Base-by-base conservation (phyloP, 2,797 vertebrate species). In the Ctenopoma multispine region DNA sequence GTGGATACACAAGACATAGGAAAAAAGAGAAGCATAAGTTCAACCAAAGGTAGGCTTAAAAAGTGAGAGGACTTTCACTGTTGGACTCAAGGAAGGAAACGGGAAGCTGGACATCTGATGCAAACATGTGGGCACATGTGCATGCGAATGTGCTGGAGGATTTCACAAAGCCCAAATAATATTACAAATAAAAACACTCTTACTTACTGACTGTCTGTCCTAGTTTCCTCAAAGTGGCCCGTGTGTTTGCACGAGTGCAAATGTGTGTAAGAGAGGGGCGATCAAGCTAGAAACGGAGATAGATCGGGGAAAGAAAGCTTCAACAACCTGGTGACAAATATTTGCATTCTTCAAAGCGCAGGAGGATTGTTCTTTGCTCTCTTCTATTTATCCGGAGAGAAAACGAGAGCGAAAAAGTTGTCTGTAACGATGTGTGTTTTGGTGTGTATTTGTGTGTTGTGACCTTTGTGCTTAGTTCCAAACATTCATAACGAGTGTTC, bases 21-120 rank as follows among this genome's bases (percentile, higher is more conserved):
- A 89, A 90, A 90, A 90, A 86, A 90, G 84, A 82, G 84, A 92
- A 91, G 87, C 88, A 90, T 90, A 93, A 93, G 94, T 94, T 94
- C 94, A 95, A 92, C 93, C 79, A 93, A 92, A 94, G 91, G 93
- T 95, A 91, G 94, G 88, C 87, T 91, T 92, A 86, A 90, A 89
- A 89, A 91, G 86, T 90, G 89, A 92, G 87, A 91, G 84, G 77
- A 87, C 88, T 91, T 87, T 87, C 79, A 87, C 80, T 77, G 73
- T 72, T 40, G 75, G 85, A 88, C 79, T 65, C 2, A 7, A 81
- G 86, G 79, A 87, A 81, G 83, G 85, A 89, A 91, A 80, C 75
- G 48, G 75, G 75, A 84, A 66, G 68, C 51, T 59, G 57, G 44
- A 71, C 31, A 53, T 62, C 72, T 63, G 53, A 51, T 34, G 38